Evolutionary conservation across 2,888 invertebrate species (phyloP), one percentile per base, ranked within the genome.

Genomic region (Oxytorus armatus): DNA sequence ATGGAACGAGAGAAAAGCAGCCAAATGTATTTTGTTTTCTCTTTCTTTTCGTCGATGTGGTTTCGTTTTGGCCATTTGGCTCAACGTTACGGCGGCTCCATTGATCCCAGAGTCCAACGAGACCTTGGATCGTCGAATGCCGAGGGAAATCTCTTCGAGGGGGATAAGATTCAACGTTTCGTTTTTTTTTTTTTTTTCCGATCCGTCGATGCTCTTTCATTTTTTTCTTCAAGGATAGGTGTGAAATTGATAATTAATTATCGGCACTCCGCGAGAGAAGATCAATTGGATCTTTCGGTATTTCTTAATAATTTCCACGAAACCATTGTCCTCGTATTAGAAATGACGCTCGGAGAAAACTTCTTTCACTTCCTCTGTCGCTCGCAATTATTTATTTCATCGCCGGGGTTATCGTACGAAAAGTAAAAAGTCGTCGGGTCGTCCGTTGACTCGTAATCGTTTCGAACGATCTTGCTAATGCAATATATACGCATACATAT

Each of bases 51-150:
- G 90, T 91, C 91, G 90, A 90, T 90, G 88, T 87, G 87, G 83
- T 88, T 85, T 88, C 89, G 89, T 90, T 90, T 89, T 88, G 88
- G 85, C 88, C 85, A 91, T 91, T 91, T 89, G 90, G 89, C 85
- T 86, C 89, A 83, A 73, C 77, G 77, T 83, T 83, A 77, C 36
- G 29, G 57, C 39, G 57, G 36, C 75, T 66, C 74, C 61, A 75
- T 73, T 57, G 70, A 78, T 78, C 63, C 47, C 51, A 59, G 65
- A 75, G 70, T 74, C 47, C 59, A 21, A 11, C 42, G 65, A 42
- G 72, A 25, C 29, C 63, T 72, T 21, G 59, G 74, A 39, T n/a
- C n/a, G 68, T 39, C 18, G 25, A 21, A 51, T 53, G 70, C 53
- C 33, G 18, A 16, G 39, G 11, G 63, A 76, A 66, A 66, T 55